Evolutionary conservation across 2,888 invertebrate species (phyloP), one percentile per base, ranked within the genome.

Genomic region (Galeruca laticollis): DNA sequence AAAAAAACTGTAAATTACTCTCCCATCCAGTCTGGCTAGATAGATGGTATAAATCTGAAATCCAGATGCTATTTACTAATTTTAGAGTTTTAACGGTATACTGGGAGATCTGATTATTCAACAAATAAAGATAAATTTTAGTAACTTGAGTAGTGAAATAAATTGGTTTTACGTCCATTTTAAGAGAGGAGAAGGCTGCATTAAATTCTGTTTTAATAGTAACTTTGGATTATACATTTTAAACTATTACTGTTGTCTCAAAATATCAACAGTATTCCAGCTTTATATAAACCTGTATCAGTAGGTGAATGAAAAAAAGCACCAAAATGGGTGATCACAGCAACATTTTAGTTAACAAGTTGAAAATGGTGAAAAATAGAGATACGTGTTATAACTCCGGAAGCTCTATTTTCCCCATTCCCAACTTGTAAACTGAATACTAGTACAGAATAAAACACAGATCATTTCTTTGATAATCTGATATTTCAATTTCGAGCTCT

Each of bases 111-210:
- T 51, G 51, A 62, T 62, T 62, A 52, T 62, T 5, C 35, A 31
- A 51, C 51, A 21, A 62, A 62, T 62, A 51, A 62, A 62, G 52
- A 62, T 62, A 62, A 35, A 62, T 62, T 62, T 62, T 51, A 62
- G 49, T 20, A 35, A 47, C 51, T 62, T 61, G 31, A 61, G 18
- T 49, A 31, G 35, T 11, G 35, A 62, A 15, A 49, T n/a, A 47
- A 60, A 11, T 62, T 51, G 8, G 61, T 62, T 62, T 11, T 4
- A 43, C 51, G 33, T 49, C 49, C 49, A 49, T 61, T 61, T 62
- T 35, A 35, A 62, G 54, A 35, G 20, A 20, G 10, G 2, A n/a
- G 15, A 47, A 60, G 31, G 8, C 31, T 33, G n/a, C 49, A 60
- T 15, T 26, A 15, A 47, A 49, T 31, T 59, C 37, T 37, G 15